Base-by-base conservation (phyloP, 2,113 vertebrate species). In the Heteronetta atricapilla region DNA sequence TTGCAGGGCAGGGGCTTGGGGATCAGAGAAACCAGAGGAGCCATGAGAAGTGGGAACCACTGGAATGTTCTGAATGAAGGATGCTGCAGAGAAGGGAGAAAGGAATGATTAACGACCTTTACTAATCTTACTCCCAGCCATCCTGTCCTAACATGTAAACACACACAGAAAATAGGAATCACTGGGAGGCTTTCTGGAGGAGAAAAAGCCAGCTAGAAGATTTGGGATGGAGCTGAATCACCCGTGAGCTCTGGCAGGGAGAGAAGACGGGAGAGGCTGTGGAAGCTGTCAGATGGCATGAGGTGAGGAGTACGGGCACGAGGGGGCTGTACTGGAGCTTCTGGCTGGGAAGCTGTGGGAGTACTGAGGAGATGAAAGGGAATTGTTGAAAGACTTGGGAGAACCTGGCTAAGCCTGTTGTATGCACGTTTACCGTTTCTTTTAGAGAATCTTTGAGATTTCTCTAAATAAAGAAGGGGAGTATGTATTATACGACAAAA, bases 381-480 rank as follows among this genome's bases (percentile, higher is more conserved):
- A 36, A 60, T 91, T 15, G 5, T 4, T 70, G 64, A 48, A 40
- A 17, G 40, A 36, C 6, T 9, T 17, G 62, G 82, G 93, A 94
- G 83, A 68, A 58, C n/a, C 55, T 63, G 63, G 42, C 64, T 91
- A 86, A 82, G 48, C 34, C 6, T 67, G 44, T 58, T 79, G 81
- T 86, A 9, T 84, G 44, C 70, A 69, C 20, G 2, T 77, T 77
- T 90, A 52, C 63, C 67, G 5, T 81, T 88, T 94, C 62, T 70
- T 87, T 90, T 86, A 25, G 53, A 58, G 53, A 40, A 74, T 94
- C 33, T 82, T 93, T 28, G 60, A 31, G 21, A 11, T 93, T 93
- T 90, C 46, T 58, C 76, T 89, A 93, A 95, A 86, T 90, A 88
- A 88, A 73, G 44, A 23, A 93, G 20, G 79, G 78, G 28, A 56